Base-by-base conservation (phyloP, 2,888 invertebrate genomes). In the Chrysolina americana region DNA sequence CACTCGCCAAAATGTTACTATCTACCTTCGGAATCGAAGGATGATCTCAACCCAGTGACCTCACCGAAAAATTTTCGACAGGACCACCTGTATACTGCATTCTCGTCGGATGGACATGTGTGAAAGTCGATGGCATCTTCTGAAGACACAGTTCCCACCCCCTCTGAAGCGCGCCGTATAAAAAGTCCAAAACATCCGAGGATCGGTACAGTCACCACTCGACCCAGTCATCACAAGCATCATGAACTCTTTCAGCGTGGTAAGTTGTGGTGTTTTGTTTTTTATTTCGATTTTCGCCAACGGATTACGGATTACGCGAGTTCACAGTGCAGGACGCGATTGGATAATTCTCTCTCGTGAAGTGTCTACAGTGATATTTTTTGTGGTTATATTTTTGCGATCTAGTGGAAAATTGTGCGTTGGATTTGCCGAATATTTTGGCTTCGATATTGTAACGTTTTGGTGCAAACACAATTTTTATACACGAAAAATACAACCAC, bases 191-290 rank as follows among this genome's bases (percentile, higher is more conserved):
- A 81, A 81, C 80, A 80, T 80, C 83, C 78, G 77, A 76, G 76
- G 79, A 78, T 81, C 83, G 80, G 79, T 83, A 87, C 87, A 87
- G 87, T 87, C 87, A 87, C 87, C 87, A 87, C 85, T 82, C 83
- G 85, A 85, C 86, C 87, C 86, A 85, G 81, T 84, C 85, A 85
- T 82, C 85, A 82, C 84, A 87, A 87, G 87, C 88, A 87, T 87
- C 88, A 88, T 89, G 89, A 88, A 88, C 85, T 86, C 87, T 83
- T 87, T 85, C 84, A 86, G 87, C 86, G 88, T 88, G 88, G 88
- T 88, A 88, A 88, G 88, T 85, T 83, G 78, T 79, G 78, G 70
- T 75, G 53, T 68, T 68, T 68, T 68, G 53, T 41, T 41, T 19
- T 44, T 53, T 28, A 48, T 48, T n/a, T 19, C 17, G 72, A 64